phyloP scores from a whole-genome alignment of 2,888 invertebrate genomes.

The Caenorhabditis uteleia region DNA sequence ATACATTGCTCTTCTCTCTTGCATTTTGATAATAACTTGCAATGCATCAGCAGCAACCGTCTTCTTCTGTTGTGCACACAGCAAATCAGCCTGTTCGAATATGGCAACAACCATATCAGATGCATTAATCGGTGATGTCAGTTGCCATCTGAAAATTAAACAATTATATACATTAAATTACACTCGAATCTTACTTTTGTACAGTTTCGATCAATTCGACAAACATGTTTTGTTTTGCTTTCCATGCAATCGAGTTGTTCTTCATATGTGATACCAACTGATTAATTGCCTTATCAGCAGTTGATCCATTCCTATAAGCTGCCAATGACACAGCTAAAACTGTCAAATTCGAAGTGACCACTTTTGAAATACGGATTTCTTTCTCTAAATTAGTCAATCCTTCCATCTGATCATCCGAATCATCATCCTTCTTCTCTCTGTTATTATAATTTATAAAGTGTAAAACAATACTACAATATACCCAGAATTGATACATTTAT shows the following conservation, averaged over 20 bases:
- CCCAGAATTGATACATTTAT: conserved; percentile 14
- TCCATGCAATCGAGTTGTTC: conserved; percentile 36
- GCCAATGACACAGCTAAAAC: conserved; percentile 29
- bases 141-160: conserved; percentile 24
- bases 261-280: conserved; percentile 12
- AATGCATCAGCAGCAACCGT: conserved; percentile 43
- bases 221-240: conserved; percentile 41
- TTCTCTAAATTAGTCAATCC: conserved; percentile 42
- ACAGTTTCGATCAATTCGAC: conserved; percentile 20
- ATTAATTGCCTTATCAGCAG: conserved; percentile 11
- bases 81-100: conserved; percentile 29
- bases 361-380: conserved; percentile 27
- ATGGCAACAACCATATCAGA: conserved; percentile 20
- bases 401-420: conserved; percentile 42
- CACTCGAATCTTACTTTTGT: conserved; percentile 9
- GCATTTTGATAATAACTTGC: conserved; percentile 33
- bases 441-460: not conserved
- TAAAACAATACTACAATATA: not conserved
- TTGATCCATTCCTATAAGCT: conserved; percentile 16
- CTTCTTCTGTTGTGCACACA: conserved; percentile 30
- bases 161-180: not conserved
- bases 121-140: conserved; percentile 9
- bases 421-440: conserved; percentile 7
- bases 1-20: conserved; percentile 22
- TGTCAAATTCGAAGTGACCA: conserved; percentile 35